Evolutionary conservation across 2,797 vertebrate genomes (phyloP), one percentile per base, ranked within the genome.

Genomic region (Arctocebus calabarensis): DNA sequence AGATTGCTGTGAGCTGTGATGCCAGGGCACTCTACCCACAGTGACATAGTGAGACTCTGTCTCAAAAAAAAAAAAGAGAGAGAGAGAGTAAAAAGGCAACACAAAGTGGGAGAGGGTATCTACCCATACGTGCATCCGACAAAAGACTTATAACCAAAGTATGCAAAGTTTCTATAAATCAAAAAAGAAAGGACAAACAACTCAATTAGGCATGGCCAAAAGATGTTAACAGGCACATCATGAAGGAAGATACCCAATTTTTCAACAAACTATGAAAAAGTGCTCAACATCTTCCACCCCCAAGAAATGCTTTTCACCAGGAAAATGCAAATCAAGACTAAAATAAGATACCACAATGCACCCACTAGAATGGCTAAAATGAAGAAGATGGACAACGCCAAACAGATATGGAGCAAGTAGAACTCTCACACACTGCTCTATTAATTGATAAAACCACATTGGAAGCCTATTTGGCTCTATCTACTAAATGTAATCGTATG

Each of bases 361-460:
- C 3, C 25, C 7, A 27, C n/a, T 32, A 16, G 48, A 84, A 45
- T 2, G 34, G 74, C 66, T 32, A 19, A 71, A 61, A 34, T 14
- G 40, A 77, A 74, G 52, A 52, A 52, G 3, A 20, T 83, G 27
- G 70, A 55, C 6, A 14, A 4, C 2, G 14, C 43, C 34, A 22
- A 74, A 9, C 10, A 3, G 16, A 10, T 3, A 7, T 0, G 0
- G 40, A 52, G 57, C 10, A 27, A 27, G 23, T 2, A 22, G 9
- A 17, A 1, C 5, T 32, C 61, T 27, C 7, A 0, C 7, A 25
- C 17, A 2, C 55, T 1, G 19, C 52, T 22, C 34, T 8, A 27
- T 2, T n/a, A 75, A 29, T 14, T 9, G 12, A 22, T 1, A 7
- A 43, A n/a, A 12, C 16, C 70, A 8, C 68, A 52, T n/a, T n/a